These are phyloP conservation scores for Beroe ovata DNA, from an alignment of 37 sponge, comb jelly and placozoan genomes.

Conservation along the genomic window DNA sequence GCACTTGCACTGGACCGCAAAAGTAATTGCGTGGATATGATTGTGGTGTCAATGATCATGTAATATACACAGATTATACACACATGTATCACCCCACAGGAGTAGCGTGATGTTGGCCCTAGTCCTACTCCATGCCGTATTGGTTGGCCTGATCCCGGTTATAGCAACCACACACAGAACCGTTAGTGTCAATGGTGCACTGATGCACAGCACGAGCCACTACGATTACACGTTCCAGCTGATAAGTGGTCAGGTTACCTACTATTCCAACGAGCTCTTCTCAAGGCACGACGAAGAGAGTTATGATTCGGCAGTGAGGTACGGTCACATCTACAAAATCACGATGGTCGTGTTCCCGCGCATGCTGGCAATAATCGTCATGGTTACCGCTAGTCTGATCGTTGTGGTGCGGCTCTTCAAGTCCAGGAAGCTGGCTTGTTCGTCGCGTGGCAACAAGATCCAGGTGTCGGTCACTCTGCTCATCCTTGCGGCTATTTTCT, in stretches of 20 bases:
- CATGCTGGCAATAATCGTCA: not conserved
- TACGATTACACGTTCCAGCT: not conserved
- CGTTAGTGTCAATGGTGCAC: not conserved
- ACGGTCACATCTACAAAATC: not conserved
- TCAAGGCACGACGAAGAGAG: not conserved
- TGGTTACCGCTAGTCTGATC: not conserved
- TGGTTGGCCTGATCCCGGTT: not conserved
- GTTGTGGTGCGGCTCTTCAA: conserved; percentile 2
- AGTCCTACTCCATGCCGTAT: conserved; percentile 1
- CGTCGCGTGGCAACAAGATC: not conserved
- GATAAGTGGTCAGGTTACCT: not conserved
- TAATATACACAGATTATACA: no score
- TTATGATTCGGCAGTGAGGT: not conserved
- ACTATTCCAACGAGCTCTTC: not conserved
- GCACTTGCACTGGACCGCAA: no score
- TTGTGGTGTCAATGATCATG: no score
- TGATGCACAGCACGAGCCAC: not conserved
- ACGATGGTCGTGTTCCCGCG: not conserved
- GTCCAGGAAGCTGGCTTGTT: not conserved
- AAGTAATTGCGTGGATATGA: no score
- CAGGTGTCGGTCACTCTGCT: conserved; percentile 1
- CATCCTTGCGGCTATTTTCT: conserved; percentile 9
- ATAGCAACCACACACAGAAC: not conserved
- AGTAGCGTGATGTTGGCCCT: not conserved
- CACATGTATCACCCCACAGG: no score